These are phyloP conservation scores for Argentina silus DNA, from an alignment of 2,797 vertebrate species.

Conservation along the genomic window DNA sequence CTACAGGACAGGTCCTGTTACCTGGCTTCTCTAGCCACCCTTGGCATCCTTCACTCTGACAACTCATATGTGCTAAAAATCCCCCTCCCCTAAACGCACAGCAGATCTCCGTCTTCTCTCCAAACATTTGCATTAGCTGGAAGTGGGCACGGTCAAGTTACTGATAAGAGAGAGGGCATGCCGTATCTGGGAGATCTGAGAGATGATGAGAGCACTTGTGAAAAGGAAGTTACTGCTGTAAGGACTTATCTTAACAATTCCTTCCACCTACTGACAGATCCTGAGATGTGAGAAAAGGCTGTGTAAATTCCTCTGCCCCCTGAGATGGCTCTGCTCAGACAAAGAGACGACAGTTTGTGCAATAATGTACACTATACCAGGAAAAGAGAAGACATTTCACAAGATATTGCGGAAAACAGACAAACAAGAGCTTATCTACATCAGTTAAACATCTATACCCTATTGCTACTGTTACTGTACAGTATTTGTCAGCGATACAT, in stretches of 20 bases:
- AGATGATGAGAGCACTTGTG: constrained; percentile 55
- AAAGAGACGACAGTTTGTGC: constrained; percentile 77
- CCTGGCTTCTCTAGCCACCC: constrained; percentile 33
- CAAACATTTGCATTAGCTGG: constrained; percentile 50
- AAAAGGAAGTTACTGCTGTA: constrained; percentile 69
- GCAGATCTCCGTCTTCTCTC: constrained; percentile 47
- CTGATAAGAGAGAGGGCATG: constrained; percentile 70
- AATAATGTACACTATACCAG: constrained; percentile 56
- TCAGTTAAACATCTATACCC: background rate
- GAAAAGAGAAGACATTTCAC: constrained; percentile 71
- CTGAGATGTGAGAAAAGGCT: constrained; percentile 39
- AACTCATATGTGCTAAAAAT: too few relatives aligned
- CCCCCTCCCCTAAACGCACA: constrained; percentile 23
- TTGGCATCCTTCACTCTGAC: constrained; percentile 29
- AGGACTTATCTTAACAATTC: constrained; percentile 78
- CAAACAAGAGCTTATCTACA: constrained; percentile 54
- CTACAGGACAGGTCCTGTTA: constrained; percentile 24
- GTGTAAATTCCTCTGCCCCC: constrained; percentile 73
- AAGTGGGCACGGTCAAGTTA: constrained; percentile 64
- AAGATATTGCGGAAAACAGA: constrained; percentile 64
- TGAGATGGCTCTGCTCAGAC: constrained; percentile 70
- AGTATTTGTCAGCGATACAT: constrained; percentile 43
- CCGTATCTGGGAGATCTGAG: constrained; percentile 66
- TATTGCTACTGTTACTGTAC: constrained; percentile 25
- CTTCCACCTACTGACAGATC: constrained; percentile 72